Percentiles rank a stretch among this genome's conserved stretches.
Evolutionary conservation across 2,888 invertebrate genomes (phyloP).

Genomic region (Athalia circularis): DNA sequence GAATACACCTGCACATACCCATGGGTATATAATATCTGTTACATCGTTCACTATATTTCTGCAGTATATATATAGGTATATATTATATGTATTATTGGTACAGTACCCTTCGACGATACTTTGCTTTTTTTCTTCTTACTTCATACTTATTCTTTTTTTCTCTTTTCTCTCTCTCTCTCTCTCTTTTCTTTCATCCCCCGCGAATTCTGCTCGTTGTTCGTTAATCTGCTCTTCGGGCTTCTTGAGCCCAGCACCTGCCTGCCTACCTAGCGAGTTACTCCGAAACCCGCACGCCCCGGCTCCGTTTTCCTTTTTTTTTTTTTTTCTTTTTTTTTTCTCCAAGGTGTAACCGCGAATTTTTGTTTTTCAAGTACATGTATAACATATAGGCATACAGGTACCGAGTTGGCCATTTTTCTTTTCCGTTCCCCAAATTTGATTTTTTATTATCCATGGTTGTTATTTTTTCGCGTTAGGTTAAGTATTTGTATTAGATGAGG

Average conservation of each 20-base stretch:
- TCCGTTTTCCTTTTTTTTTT: neutral
- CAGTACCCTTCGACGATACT: neutral
- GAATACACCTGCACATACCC: neutral
- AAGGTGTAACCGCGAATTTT: neutral
- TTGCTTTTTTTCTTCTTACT: neutral
- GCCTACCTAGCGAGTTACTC: no score
- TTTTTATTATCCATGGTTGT: no score
- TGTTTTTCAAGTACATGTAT: neutral
- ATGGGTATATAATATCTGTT: no score
- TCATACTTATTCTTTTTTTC: neutral
- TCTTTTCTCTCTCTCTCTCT: neutral
- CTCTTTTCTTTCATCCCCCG: neutral
- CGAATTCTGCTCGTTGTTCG: neutral
- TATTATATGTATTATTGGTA: neutral
- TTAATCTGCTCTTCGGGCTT: neutral
- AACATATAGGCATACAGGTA: neutral
- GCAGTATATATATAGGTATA: neutral
- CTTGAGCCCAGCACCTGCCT: no score
- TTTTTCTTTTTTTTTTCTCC: neutral
- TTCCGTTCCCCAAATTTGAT: no score
- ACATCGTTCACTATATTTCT: constrained; percentile 5
- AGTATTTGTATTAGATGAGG: no score
- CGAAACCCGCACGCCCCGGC: no score
- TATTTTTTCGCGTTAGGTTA: no score
- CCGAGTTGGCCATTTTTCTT: neutral